Percentiles rank a stretch among this genome's conserved stretches.
phyloP scores from a whole-genome alignment of 2,888 invertebrate genomes.

The Cosmia trapezina region DNA sequence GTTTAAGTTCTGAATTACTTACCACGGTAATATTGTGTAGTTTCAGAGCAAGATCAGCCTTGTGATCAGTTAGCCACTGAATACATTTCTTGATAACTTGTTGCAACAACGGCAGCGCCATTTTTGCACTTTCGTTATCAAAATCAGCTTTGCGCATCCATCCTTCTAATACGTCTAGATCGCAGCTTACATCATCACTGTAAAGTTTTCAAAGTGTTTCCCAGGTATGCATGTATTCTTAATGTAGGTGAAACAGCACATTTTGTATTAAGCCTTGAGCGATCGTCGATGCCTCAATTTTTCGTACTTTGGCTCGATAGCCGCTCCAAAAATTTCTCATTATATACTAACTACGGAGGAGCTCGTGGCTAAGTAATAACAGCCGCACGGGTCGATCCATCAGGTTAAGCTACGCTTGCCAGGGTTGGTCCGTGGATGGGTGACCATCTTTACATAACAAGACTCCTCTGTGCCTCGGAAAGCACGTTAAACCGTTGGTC shows the following conservation, averaged over 20 bases:
- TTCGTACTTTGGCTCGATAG: too few species aligned
- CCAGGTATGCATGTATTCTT: too few species aligned
- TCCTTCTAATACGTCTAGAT: constrained; percentile 75
- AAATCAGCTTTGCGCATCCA: constrained; percentile 79
- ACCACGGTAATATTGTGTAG: constrained; percentile 79
- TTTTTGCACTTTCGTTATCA: constrained; percentile 77
- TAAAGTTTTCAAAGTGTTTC: constrained; percentile 30
- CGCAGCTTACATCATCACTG: constrained; percentile 82
- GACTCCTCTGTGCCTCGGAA: too few species aligned
- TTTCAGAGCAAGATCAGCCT: constrained; percentile 77
- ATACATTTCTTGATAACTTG: constrained; percentile 76
- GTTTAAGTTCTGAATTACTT: constrained; percentile 53
- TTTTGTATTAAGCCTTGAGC: background rate
- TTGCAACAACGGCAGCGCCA: constrained; percentile 77
- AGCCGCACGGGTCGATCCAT: too few species aligned
- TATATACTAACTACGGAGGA: too few species aligned
- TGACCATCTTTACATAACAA: too few species aligned
- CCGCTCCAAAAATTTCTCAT: too few species aligned
- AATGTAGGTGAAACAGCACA: background rate
- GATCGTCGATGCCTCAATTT: too few species aligned
- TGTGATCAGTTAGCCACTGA: constrained; percentile 80
- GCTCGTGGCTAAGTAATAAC: too few species aligned
- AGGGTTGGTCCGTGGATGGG: too few species aligned
- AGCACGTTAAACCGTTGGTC: too few species aligned
- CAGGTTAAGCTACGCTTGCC: too few species aligned